A percentile compares a stretch with the other conserved stretches of the same genome.
These are phyloP conservation scores for Actinia equina DNA, from an alignment of 64 coral and sea anemone genomes.

Conservation along the genomic window DNA sequence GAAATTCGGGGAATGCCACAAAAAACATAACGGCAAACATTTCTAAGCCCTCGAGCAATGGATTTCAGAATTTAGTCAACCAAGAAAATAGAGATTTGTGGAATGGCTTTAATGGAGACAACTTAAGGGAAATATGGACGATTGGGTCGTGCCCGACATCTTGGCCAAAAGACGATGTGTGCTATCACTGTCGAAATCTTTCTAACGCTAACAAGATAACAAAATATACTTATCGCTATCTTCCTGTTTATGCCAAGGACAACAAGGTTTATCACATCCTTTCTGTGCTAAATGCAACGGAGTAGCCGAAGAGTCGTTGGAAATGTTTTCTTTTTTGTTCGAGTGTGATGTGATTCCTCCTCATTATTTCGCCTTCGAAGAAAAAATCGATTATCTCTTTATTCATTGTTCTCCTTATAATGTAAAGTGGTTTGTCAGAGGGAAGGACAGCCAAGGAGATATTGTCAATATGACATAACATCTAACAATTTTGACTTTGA, in stretches of 20 bases:
- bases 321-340: background rate
- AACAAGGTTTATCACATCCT: background rate
- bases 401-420: background rate
- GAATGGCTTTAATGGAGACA: background rate
- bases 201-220: background rate
- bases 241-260: background rate
- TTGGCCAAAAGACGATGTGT: conserved; percentile 3
- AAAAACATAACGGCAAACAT: background rate
- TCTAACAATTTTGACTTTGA: too few species aligned
- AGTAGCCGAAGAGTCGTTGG: background rate
- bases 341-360: background rate
- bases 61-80: background rate
- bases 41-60: too few species aligned
- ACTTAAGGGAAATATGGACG: background rate
- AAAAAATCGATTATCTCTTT: background rate
- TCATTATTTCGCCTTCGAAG: background rate
- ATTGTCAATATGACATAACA: background rate
- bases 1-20: background rate
- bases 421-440: background rate
- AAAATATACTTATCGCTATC: background rate
- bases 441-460: background rate
- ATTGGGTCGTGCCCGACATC: background rate
- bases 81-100: background rate
- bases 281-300: conserved; percentile 7
- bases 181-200: background rate